phyloP scores from a whole-genome alignment of 2,888 invertebrate species.

The Pollenia labialis region DNA sequence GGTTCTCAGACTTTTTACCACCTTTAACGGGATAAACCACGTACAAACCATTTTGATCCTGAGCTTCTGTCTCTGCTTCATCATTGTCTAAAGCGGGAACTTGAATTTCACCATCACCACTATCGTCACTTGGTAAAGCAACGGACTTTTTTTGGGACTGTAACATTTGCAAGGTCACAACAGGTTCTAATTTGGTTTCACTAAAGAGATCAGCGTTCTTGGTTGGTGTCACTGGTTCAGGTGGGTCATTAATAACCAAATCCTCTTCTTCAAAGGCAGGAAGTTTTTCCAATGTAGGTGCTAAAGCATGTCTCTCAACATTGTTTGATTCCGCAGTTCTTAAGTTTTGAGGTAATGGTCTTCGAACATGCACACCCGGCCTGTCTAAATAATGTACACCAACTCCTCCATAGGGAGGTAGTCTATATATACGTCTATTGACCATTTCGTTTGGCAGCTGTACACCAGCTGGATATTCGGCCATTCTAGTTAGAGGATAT shows the following conservation, averaged over 20 bases:
- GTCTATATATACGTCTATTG: slow-evolving; percentile 82
- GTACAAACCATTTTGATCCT: slow-evolving; percentile 77
- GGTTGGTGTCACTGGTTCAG: slow-evolving; percentile 81
- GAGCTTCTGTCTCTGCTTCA: slow-evolving; percentile 63
- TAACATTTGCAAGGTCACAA: slow-evolving; percentile 89
- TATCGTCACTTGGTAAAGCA: slow-evolving; percentile 80
- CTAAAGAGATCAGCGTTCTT: slow-evolving; percentile 77
- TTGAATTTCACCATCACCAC: slow-evolving; percentile 79
- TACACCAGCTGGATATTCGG: slow-evolving; percentile 78
- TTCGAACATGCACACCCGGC: slow-evolving; percentile 77
- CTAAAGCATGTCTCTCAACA: slow-evolving; percentile 63
- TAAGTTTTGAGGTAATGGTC: slow-evolving; percentile 75
- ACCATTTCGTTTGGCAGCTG: slow-evolving; percentile 76
- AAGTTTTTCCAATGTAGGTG: slow-evolving; percentile 75
- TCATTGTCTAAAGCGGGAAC: slow-evolving; percentile 77
- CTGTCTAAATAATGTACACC: slow-evolving; percentile 77
- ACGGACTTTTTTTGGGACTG: slow-evolving; percentile 85
- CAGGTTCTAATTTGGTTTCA: slow-evolving; percentile 84
- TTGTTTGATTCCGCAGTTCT: slow-evolving; percentile 78
- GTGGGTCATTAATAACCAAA: slow-evolving; percentile 84
- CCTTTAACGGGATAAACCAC: slow-evolving; percentile 78
- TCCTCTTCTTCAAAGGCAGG: slow-evolving; percentile 84
- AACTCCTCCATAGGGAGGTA: slow-evolving; percentile 77
- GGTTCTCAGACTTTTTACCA: slow-evolving; percentile 35
- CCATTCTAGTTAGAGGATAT: slow-evolving; percentile 80